phyloP scores from a whole-genome alignment of 2,797 vertebrate species.

The Poliocrania exsul region DNA sequence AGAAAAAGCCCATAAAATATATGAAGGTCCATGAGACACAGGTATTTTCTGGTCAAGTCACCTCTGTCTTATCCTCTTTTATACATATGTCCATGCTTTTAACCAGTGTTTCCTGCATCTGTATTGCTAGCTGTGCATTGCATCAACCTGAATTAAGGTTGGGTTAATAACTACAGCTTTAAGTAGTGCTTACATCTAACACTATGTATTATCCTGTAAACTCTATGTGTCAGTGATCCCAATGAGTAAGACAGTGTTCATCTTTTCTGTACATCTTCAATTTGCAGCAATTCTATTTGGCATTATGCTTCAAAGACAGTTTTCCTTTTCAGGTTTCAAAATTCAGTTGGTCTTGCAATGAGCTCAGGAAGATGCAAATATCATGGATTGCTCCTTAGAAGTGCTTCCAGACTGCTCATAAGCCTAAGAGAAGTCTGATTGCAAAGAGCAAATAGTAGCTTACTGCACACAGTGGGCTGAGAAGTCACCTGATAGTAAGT shows the following conservation, averaged over 20 bases:
- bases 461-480: background rate
- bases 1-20: background rate
- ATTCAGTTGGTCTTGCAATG: background rate
- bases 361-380: background rate
- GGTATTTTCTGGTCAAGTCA: background rate
- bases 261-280: background rate
- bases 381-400: background rate
- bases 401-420: background rate
- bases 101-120: background rate
- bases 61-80: background rate
- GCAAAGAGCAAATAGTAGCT: background rate
- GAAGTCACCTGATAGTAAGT: background rate
- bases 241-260: background rate
- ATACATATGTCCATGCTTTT: fast-evolving
- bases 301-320: background rate
- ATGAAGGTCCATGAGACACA: background rate
- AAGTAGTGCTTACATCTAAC: background rate
- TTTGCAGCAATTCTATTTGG: background rate
- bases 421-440: background rate
- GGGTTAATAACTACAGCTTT: background rate
- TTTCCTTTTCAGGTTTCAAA: background rate
- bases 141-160: background rate
- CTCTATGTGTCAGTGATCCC: background rate
- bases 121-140: background rate
- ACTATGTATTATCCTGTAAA: background rate